Conservation (phyloP, 2,888 invertebrate genomes). For the Calameuta pallipes region DNA sequence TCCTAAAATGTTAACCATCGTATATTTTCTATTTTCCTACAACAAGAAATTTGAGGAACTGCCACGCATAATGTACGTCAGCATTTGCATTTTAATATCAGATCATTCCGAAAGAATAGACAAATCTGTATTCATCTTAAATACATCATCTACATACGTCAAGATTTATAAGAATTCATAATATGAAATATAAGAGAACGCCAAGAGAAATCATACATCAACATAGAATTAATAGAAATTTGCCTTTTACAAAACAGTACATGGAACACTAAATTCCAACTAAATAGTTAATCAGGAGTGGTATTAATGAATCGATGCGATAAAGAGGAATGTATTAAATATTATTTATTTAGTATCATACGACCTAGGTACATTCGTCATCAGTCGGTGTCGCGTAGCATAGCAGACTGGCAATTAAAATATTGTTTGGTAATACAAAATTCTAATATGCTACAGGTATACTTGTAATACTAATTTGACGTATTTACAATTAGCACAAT, state of each 20-base stretch:
- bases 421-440: constrained; percentile 45
- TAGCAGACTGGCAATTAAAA: constrained; percentile 42
- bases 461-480: constrained; percentile 52
- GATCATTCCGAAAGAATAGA: too few species aligned
- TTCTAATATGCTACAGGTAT: constrained; percentile 26
- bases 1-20: too few species aligned
- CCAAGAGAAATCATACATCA: neutral
- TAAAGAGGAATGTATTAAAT: constrained; percentile 37
- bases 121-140: too few species aligned
- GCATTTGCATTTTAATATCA: too few species aligned
- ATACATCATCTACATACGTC: too few species aligned
- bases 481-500: constrained; percentile 34
- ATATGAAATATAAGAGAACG: neutral
- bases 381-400: constrained; percentile 48
- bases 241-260: neutral
- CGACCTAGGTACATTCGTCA: constrained; percentile 48
- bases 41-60: too few species aligned
- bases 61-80: too few species aligned
- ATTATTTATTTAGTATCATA: constrained; percentile 44
- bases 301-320: neutral
- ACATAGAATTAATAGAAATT: neutral
- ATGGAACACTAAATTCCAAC: neutral
- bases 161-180: neutral
- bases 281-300: neutral
- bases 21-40: too few species aligned